Conservation (phyloP, 2,888 invertebrate species). For the Cynaeus angustus region DNA sequence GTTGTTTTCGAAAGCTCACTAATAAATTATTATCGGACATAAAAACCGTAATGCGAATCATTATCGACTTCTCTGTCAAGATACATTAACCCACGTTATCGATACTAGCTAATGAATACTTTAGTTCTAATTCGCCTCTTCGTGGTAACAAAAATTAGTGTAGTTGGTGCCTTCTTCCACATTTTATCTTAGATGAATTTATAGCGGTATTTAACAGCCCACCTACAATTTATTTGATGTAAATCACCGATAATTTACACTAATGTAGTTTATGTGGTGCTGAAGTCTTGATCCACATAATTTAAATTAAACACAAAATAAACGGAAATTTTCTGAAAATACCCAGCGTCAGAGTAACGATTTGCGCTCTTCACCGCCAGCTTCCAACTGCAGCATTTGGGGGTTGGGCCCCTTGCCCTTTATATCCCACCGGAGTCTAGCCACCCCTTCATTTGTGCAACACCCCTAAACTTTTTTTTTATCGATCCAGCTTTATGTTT, state of each 20-base stretch:
- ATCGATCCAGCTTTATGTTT: slow-evolving; percentile 23
- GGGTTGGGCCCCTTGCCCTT: slow-evolving; percentile 18
- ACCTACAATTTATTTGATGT: slow-evolving; percentile 2
- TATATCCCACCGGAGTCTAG: slow-evolving; percentile 27
- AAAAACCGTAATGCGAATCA: slow-evolving; percentile 1
- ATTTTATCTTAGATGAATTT: slow-evolving; percentile 7
- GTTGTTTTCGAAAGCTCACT: no score
- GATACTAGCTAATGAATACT: slow-evolving; percentile 27
- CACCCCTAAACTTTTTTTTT: slow-evolving; percentile 35
- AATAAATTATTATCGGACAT: no score
- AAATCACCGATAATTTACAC: slow-evolving; percentile 23
- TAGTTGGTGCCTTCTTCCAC: no score
- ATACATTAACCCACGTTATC: slow-evolving; percentile 21
- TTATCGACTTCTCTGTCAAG: slow-evolving; percentile 5
- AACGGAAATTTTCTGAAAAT: neutral
- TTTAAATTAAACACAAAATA: neutral
- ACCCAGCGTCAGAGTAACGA: neutral
- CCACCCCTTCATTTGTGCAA: slow-evolving; percentile 24
- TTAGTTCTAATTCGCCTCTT: slow-evolving; percentile 8
- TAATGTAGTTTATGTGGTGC: slow-evolving; percentile 11
- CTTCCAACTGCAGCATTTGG: neutral
- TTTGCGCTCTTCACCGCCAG: neutral
- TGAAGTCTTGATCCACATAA: slow-evolving; percentile 4
- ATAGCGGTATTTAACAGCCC: slow-evolving; percentile 1
- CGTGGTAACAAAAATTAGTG: neutral